Base-by-base conservation (phyloP, 2,113 vertebrate species). In the Anser cygnoides region DNA sequence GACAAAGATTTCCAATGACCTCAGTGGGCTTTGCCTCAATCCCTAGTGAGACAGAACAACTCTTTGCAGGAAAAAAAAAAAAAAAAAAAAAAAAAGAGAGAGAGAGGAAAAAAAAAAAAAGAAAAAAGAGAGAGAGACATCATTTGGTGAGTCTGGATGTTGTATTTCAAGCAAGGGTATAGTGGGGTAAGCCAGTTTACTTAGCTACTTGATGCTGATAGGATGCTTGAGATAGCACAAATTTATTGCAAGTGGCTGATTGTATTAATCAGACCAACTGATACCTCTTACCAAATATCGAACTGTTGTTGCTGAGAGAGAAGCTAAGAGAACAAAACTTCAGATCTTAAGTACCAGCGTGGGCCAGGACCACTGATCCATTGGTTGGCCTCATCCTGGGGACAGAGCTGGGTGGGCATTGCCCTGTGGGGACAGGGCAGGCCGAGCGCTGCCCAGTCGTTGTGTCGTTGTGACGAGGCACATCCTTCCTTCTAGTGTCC, bases 371-470 rank as follows among this genome's bases (percentile, higher is more conserved):
- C 5, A 11, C 19, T 5, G 28, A 17, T 5, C 7, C 12, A 0
- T 12, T 55, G 15, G 4, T 15, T 66, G 43, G 18, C 33, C 28
- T 37, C 11, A 0, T 14, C 12, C 7, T 11, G 28, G 39, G 39
- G 43, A 20, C 18, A 25, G 35, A 43, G 26, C 43, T 13, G 0
- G 5, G 6, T 19, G 21, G 37, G 26, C 63, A n/a, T 16, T 4
- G 1, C 20, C 12, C 8, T 1, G 23, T 2, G 5, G 79, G 21
- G 13, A 19, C 21, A 1, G 2, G 18, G 33, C 55, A 11, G 25
- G 26, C 5, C 6, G 21, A 50, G 37, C 0, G 4, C 21, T 16
- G 19, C 1, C 0, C 7, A 4, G 25, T 19, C 43, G 14, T 12
- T 11, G 31, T 21, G 25, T 73, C 10, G 4, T 29, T 57, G 39